Evolutionary conservation across 2,888 invertebrate species (phyloP).

Genomic region (Eilema caniola): DNA sequence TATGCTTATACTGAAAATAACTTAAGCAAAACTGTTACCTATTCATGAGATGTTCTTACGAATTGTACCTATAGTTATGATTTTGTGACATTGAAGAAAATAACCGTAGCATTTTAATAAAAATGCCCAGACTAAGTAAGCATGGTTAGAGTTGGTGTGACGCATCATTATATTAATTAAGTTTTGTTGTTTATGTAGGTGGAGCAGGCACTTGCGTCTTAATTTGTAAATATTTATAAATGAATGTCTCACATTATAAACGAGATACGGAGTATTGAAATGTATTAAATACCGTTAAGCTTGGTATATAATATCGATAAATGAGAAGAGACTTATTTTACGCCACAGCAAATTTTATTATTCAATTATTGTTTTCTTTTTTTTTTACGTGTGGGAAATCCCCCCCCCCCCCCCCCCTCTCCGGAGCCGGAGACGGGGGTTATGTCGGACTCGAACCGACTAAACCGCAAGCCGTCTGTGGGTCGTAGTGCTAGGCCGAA

Average conservation of each 20-base stretch:
- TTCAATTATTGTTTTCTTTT: too few species aligned
- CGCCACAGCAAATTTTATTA: too few species aligned
- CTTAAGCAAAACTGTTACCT: not conserved
- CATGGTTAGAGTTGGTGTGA: not conserved
- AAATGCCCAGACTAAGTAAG: slow-evolving; percentile 1
- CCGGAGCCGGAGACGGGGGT: too few species aligned
- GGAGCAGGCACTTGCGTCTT: not conserved
- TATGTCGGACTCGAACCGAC: too few species aligned
- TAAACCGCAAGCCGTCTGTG: too few species aligned
- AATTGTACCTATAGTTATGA: not conserved
- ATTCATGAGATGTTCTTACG: not conserved
- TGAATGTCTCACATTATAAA: not conserved
- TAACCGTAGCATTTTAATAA: not conserved
- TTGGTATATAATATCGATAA: too few species aligned
- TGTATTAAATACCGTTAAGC: not conserved
- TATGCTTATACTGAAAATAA: not conserved
- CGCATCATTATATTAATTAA: slow-evolving; percentile 1
- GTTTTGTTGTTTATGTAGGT: not conserved
- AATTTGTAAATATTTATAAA: not conserved
- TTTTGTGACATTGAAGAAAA: not conserved
- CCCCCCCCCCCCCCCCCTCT: too few species aligned
- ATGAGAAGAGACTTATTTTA: too few species aligned
- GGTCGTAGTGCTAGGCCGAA: too few species aligned
- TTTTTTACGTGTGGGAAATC: too few species aligned
- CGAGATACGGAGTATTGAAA: not conserved